Evolutionary conservation across 1,140 invertebrate genomes (phyloP), one percentile per base, ranked within the genome.

Genomic region (Zaprionus kolodkinae): DNA sequence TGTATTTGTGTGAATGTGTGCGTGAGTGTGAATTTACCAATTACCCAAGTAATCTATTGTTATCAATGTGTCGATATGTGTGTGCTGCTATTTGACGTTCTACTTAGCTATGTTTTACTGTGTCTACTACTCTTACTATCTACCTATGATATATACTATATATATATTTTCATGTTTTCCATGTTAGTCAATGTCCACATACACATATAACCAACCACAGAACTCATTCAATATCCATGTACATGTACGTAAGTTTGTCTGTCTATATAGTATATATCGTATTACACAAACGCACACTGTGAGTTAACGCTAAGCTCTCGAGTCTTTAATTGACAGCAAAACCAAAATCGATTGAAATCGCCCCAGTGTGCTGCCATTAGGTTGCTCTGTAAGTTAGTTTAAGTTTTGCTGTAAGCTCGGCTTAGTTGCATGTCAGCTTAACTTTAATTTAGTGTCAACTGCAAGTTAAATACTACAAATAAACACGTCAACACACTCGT

Each of bases 1-100:
- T 35, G 56, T 21, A 21, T 45, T 59, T 56, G 43, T 55, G 38
- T 55, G 74, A 1, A 15, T 10, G 43, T 45, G 65, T 40, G 76
- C 27, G 68, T 35, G 66, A 2, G 45, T 71, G 52, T 30, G 35
- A 25, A 48, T 54, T 69, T 70, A 70, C 50, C 80, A 88, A 81
- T 81, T 76, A 80, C 40, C 64, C 82, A 88, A 88, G 78, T 78
- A 84, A 88, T 89, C 85, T 84, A 81, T 84, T 88, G 80, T 84
- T 84, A 72, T 88, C 71, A 55, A 61, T 76, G 70, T 72, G 36
- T 65, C 63, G 56, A 63, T 74, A 67, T 87, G 70, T 78, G 80
- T 76, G 84, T 78, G 65, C 67, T 74, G 65, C 67, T 74, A 68
- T 77, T 76, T 78, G 83, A 78, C 64, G 79, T 84, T 83, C 27